Base-by-base conservation (phyloP, 1,140 invertebrate genomes). In the Forficula auricularia region DNA sequence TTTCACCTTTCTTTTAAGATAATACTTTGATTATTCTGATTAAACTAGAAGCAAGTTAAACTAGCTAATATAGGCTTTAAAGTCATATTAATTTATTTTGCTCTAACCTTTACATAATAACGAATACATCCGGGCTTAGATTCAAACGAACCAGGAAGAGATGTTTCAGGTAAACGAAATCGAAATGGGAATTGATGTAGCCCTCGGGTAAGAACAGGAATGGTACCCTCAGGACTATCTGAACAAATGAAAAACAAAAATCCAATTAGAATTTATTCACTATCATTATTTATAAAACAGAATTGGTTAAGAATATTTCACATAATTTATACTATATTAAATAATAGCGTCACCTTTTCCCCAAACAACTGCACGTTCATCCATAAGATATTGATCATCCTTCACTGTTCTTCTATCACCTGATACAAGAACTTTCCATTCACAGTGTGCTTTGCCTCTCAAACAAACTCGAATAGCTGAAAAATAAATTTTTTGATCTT, bases 381-480 rank as follows among this genome's bases (percentile, higher is more conserved):
- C 82, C 18, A 86, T 71, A 56, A 84, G 82, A 52, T 81, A 79
- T 57, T 86, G 80, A 54, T 85, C 82, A 59, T 84, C 81, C 58
- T 80, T 80, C 1, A 86, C 72, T 18, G 76, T 80, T 50, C 79
- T 59, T 45, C 77, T 56, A 52, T 85, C 81, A 6, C 82, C 81
- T 36, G 75, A 79, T 34, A 82, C 71, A 42, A 80, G 65, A 41
- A 85, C 76, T 62, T 84, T 84, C 80, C 82, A 83, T 61, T 86
- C 81, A 0, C 77, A 78, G 48, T 84, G 79, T 2, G 77, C 82
- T 58, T 82, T 81, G 2, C 82, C 82, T 39, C 82, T 61, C 20
- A 86, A 59, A 12, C 77, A 65, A 12, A 85, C 72, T 34, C 79
- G 65, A 48, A 87, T 77, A 13, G 78, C 82, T 84, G 56, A 48